Base-by-base conservation (phyloP, 2,797 vertebrate species). In the Cichlasoma orientale region DNA sequence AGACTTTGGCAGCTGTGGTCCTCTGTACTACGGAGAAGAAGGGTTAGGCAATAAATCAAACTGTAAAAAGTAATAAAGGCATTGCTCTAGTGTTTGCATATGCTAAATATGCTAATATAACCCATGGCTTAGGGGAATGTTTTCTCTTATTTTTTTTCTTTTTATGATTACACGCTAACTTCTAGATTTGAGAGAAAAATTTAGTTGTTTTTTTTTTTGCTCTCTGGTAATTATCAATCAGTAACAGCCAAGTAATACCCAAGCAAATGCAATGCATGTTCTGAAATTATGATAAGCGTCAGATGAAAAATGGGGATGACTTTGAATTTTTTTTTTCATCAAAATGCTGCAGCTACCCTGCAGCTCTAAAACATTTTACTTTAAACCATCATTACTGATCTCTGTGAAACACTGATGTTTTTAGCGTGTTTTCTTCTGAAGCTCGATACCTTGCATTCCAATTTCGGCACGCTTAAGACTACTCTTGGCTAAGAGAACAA, bases 401-500 rank as follows among this genome's bases (percentile, higher is more conserved):
- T 82, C 27, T 75, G 36, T 50, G 63, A 80, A 54, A 79, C 68
- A 52, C 58, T 31, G 33, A 61, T 56, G 53, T 82, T 84, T 87
- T 77, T 33, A 72, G 25, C 56, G 50, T 72, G 12, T 86, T 78
- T 80, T 82, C 31, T 18, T 90, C 63, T 88, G 72, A 85, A 83
- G 73, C 77, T 70, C 68, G 79, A 90, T 77, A 89, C 74, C 80
- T 89, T 74, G 81, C 68, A 59, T 84, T 85, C 59, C 56, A 57
- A 76, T 77, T 75, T 79, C 57, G 68, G 31, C 56, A 29, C 3
- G 47, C 85, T 77, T 74, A 53, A 76, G 56, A 74, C 70, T 33
- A 71, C 86, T 82, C 77, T 75, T 25, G 58, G 83, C 78, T 74
- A 50, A 72, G 44, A 88, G 80, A 89, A 80, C 85, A 90, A 84